Base-by-base conservation (phyloP, 37 sponge, comb jelly and placozoan genomes). In the Chondrilla cf. caribensis region DNA sequence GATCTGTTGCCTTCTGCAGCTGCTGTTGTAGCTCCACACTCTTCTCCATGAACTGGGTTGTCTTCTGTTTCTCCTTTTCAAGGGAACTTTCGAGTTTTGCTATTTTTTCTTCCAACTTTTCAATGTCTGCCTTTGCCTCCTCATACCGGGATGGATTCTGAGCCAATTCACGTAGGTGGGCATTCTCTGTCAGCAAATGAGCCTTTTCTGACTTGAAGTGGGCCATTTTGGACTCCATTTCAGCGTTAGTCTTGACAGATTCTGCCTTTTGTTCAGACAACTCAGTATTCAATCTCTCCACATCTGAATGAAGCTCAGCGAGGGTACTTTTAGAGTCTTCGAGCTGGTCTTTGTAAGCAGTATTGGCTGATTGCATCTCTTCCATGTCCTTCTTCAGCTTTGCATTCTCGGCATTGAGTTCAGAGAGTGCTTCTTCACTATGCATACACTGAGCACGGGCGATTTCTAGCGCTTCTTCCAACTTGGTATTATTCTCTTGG, bases 131-230 rank as follows among this genome's bases (percentile, higher is more conserved):
- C 41, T 43, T 73, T 11, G 36, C 38, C 43, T 73, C 76, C 43
- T 73, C 38, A 22, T 73, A 73, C 19, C 36, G 19, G 1, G 76
- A 11, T n/a, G 76, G 76, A 9, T 73, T 3, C n/a, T 2, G n/a
- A 15, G 44, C 3, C 11, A 73, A 43, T 11, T 39, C 36, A n/a
- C 76, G 76, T 40, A 73, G 76, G 41, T 73, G 24, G 43, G 44
- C 76, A 18, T n/a, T 42, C 36, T 73, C 76, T 4, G 41, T 39
- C 21, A 73, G 24, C 24, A 73, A 43, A n/a, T 37, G 31, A n/a
- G 31, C 43, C 76, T 73, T 73, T 73, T 73, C 76, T 14, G n/a
- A 24, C 40, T 36, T 73, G 22, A 73, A 2, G 8, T 73, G 42
- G 0, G 76, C 44, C 76, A 73, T n/a, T 39, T 73, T 37, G 31